phyloP scores from a whole-genome alignment of 2,888 invertebrate species.

The Nezara viridula region DNA sequence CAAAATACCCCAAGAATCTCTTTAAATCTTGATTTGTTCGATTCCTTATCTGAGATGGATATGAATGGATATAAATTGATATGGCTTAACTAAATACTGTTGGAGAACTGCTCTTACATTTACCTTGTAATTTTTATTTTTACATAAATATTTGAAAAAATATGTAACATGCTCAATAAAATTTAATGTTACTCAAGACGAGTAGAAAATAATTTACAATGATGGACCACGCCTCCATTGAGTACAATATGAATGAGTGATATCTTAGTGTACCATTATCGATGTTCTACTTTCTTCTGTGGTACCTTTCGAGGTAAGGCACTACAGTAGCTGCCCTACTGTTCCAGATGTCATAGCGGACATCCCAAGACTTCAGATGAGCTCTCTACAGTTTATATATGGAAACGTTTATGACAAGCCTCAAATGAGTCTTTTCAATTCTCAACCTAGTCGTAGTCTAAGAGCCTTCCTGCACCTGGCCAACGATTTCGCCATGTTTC shows the following conservation, averaged over 20 bases:
- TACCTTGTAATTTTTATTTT: no score
- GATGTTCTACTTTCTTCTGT: background rate
- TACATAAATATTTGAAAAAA: no score
- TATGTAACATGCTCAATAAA: no score
- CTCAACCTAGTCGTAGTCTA: background rate
- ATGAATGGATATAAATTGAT: no score
- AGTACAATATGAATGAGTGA: background rate
- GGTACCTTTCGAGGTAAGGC: background rate
- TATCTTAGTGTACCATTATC: background rate
- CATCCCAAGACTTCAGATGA: background rate
- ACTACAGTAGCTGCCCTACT: background rate
- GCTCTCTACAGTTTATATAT: background rate
- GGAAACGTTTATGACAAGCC: background rate
- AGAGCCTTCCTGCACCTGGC: no score
- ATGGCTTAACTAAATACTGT: no score
- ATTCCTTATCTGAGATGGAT: no score
- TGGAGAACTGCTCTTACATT: no score
- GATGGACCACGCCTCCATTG: background rate
- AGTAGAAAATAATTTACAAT: background rate
- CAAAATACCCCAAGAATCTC: no score
- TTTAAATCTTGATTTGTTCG: no score
- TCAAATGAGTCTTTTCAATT: background rate
- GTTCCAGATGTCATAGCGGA: background rate
- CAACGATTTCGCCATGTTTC: background rate
- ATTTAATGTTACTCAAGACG: background rate